Base-by-base conservation (phyloP, 2,797 vertebrate species). In the Hoplostethus mediterraneus region DNA sequence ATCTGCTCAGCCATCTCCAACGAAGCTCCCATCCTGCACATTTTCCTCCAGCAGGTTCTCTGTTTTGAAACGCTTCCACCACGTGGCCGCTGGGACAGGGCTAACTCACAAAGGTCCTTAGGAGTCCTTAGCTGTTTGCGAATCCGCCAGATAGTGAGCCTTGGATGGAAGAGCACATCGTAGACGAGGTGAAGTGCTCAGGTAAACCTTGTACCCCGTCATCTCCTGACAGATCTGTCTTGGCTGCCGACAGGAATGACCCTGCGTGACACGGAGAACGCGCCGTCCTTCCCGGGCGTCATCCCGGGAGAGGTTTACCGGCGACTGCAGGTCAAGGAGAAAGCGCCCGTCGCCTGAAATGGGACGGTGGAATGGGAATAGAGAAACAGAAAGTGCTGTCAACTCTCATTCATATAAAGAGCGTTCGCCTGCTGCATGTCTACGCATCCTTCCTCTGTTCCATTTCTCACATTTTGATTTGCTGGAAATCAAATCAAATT, bases 1-100 rank as follows among this genome's bases (percentile, higher is more conserved):
- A 85, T 89, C 85, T 87, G 87, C 40, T 78, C 40, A 1, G 13
- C 13, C n/a, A 21, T 71, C 54, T 48, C 55, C n/a, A 17, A 17
- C 28, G 55, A 21, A 33, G 40, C 65, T 58, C 54, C 40, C 42
- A 31, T 38, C 21, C 58, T 6, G 8, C 55, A 51, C 25, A 31
- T 21, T 40, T 25, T 69, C 10, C 60, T 48, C 62, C 52, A 57
- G 36, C 36, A 53, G 30, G 16, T 21, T 21, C 55, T 13, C 8
- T 65, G n/a, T 51, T 55, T 42, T 64, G 40, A 61, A 14, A 42
- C 1, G 3, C n/a, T 12, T 17, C 55, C 1, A 14, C 14, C 33
- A 42, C 3, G 2, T 30, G 52, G 28, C 38, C 48, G 40, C 44
- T 0, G 4, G 60, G 30, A 10, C 48, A 7, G n/a, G 40, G 5